Base-by-base conservation (phyloP, 2,797 vertebrate species). In the Xenopus petersii region DNA sequence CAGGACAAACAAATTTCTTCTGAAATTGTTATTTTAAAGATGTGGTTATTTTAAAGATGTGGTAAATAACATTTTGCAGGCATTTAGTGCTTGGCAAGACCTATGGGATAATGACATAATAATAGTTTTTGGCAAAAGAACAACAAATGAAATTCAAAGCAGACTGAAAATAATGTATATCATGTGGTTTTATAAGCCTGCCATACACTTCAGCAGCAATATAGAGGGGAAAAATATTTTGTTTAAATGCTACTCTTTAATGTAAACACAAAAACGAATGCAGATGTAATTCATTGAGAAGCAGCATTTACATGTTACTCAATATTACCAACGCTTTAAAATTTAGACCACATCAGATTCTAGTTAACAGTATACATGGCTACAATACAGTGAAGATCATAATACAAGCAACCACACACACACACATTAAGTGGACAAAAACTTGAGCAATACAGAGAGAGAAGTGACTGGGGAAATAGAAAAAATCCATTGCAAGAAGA, bases 271-370 rank as follows among this genome's bases (percentile, higher is more conserved):
- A 66, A 75, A 70, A 17, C 81, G 12, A 24, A 54, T 87, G 80
- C 87, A 90, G 81, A 89, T 89, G 85, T 88, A 86, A 82, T 71
- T 87, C 73, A 81, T 83, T 86, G 85, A 67, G 56, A 81, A 82
- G 80, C 71, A 51, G 71, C 84, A 81, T 79, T 75, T 79, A 33
- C 75, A 81, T 30, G 4, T 87, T 85, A 84, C n/a, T 16, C 16
- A 56, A 17, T 17, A 17, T 17, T 56, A 17, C 15, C 16, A 56
- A 17, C 1, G 36, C 4, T 42, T 42, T 42, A 42, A 42, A 42
- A 5, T 42, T 42, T 42, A 42, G 36, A 42, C 36, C 36, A 42
- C 36, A 42, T 42, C 36, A 42, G 8, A 42, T 42, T 42, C 8
- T 42, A 4, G 36, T 42, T 42, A 42, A 42, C 5, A 42, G 36